Evolutionary conservation across 2,797 vertebrate species (phyloP), one percentile per base, ranked within the genome.

Genomic region (Phoebastria nigripes): DNA sequence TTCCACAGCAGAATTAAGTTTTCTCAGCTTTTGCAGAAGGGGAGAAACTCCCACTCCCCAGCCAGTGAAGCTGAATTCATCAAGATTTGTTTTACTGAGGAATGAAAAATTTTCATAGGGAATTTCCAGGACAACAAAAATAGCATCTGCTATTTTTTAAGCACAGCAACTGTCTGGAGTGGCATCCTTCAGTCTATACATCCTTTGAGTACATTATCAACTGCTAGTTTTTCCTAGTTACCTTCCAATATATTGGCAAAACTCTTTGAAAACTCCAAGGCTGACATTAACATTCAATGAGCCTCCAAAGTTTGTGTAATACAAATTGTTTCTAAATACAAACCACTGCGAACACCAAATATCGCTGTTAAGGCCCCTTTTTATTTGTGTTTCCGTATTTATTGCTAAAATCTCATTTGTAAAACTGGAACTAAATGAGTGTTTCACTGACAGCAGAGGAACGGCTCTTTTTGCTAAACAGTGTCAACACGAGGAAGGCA

Each of bases 31-130:
- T 63, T 63, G 49, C 31, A 84, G 47, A 35, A 55, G 28, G 58
- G 13, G 8, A 21, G 35, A 47, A 80, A 44, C 25, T 80, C 55
- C 12, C 46, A 33, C 33, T 33, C 17, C 4, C 26, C 41, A 59
- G 41, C 12, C 39, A 58, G 19, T 7, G 65, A 97, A 96, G 86
- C 94, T 89, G 87, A 89, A 96, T 89, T 85, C 82, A 94, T 89
- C 87, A 92, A 93, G 83, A 82, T 82, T 71, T 77, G 67, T 94
- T 88, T 97, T 91, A 96, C 89, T 90, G 77, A 93, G 89, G 95
- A 97, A 89, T 87, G 82, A 95, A 87, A 95, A 69, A 73, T 46
- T 95, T 93, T 97, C 84, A 96, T 80, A 94, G 80, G 91, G 74
- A 86, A 94, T 93, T 95, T 89, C 76, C 76, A 73, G 87, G 84